Evolutionary conservation across 2,888 invertebrate genomes (phyloP).

Genomic region (Rambutsinella grinnellia): DNA sequence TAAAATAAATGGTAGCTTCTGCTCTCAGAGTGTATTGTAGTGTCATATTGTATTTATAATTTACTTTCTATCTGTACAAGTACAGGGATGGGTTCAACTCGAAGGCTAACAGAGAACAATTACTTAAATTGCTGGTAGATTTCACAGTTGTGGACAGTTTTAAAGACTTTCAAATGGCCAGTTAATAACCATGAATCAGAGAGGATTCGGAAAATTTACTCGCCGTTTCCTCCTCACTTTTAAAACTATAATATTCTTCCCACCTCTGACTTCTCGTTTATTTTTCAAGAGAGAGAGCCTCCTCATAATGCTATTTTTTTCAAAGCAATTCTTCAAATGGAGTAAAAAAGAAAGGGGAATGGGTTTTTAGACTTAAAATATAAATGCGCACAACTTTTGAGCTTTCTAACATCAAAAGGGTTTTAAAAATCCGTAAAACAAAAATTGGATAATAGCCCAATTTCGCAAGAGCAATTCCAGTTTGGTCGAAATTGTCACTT

Average conservation of each 20-base stretch:
- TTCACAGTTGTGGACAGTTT: neutral
- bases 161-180: neutral
- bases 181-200: neutral
- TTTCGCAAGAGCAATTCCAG: neutral
- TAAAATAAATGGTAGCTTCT: neutral
- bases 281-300: too few species aligned
- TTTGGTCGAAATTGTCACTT: slow-evolving; percentile 18
- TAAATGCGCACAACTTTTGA: neutral
- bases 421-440: neutral
- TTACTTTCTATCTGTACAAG: too few species aligned
- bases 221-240: neutral
- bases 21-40: too few species aligned
- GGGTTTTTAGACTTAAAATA: neutral
- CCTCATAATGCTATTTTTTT: too few species aligned
- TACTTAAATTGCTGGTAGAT: neutral
- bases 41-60: too few species aligned
- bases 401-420: slow-evolving; percentile 6
- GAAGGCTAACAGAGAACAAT: too few species aligned
- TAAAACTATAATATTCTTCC: neutral
- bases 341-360: neutral
- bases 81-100: too few species aligned
- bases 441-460: neutral
- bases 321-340: too few species aligned
- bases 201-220: neutral
- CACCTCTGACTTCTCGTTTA: too few species aligned